Conservation (phyloP, 2,797 vertebrate genomes). For the Falco naumanni region DNA sequence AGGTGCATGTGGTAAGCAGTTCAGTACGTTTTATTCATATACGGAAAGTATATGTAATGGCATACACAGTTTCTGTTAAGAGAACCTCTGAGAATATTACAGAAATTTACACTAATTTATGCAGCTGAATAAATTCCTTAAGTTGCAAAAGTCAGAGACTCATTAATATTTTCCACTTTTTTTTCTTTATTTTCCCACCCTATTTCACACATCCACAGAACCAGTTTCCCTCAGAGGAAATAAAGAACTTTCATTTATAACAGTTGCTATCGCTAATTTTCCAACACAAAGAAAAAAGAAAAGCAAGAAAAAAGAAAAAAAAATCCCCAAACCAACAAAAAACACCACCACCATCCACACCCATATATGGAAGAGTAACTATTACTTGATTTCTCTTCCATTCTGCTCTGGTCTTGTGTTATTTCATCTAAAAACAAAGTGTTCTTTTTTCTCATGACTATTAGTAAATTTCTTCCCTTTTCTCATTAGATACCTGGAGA, state of each 20-base stretch:
- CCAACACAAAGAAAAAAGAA: neutral
- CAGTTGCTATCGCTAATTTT: neutral
- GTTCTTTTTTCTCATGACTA: neutral
- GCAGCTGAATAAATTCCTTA: neutral
- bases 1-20: neutral
- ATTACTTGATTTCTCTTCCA: neutral
- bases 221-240: neutral
- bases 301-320: neutral
- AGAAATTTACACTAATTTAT: neutral
- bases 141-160: neutral
- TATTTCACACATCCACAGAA: neutral
- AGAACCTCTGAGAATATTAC: neutral
- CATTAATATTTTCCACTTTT: neutral
- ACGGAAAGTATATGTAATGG: neutral
- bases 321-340: neutral
- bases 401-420: neutral
- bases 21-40: neutral
- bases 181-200: neutral
- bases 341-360: rapidly evolving
- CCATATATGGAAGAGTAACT: neutral
- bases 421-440: neutral
- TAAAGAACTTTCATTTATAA: neutral
- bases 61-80: neutral
- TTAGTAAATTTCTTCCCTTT: neutral
- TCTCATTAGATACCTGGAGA: neutral